Percentiles rank a stretch among this genome's conserved stretches.
These are phyloP conservation scores for Physella acuta DNA, from an alignment of 1,140 invertebrate genomes.

Conservation along the genomic window DNA sequence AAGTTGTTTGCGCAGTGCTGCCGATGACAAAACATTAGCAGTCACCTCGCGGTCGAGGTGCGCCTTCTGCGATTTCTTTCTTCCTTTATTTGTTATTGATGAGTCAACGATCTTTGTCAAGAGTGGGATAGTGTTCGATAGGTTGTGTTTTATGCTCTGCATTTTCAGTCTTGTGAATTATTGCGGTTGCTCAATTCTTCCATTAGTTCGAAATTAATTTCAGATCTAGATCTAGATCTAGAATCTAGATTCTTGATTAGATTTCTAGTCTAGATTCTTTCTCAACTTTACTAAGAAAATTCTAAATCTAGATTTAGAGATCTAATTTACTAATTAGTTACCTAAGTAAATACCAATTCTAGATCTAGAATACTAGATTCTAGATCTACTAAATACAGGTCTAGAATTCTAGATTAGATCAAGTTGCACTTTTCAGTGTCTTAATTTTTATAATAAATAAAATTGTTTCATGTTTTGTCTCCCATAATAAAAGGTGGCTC, in stretches of 20 bases:
- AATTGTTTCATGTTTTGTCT: too few species aligned
- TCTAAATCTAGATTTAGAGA: neutral
- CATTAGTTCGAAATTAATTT: neutral
- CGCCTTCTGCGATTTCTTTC: neutral
- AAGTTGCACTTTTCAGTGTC: too few species aligned
- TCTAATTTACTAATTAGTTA: too few species aligned
- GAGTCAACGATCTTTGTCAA: slow-evolving; percentile 15
- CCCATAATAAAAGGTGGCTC: too few species aligned
- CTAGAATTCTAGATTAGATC: too few species aligned
- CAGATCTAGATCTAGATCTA: slow-evolving; percentile 14
- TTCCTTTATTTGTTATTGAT: neutral
- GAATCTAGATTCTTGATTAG: neutral
- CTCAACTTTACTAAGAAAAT: neutral
- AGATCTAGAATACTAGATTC: too few species aligned
- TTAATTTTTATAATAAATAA: too few species aligned
- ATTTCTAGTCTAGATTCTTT: neutral
- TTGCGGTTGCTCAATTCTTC: neutral
- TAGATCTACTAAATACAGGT: too few species aligned
- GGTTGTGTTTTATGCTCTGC: neutral
- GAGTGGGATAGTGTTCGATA: neutral
- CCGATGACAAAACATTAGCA: too few species aligned
- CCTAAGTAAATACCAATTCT: too few species aligned
- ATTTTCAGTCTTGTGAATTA: neutral
- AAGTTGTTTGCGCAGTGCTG: too few species aligned
- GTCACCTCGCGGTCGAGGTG: neutral